phyloP scores from a whole-genome alignment of 2,888 invertebrate genomes.

The Melanophora roralis region DNA sequence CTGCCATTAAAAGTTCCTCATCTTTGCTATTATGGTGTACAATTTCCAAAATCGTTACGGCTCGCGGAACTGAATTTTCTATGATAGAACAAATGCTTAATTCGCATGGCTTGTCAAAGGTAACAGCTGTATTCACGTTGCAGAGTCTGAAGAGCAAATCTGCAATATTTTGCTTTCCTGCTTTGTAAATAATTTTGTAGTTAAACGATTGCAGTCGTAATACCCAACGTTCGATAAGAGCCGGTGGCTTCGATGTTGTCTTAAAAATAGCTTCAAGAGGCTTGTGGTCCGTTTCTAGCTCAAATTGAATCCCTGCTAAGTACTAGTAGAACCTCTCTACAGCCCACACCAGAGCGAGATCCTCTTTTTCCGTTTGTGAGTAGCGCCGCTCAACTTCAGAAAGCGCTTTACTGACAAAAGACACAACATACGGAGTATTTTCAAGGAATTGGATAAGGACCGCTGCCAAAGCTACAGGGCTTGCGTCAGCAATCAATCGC shows the following conservation, averaged over 20 bases:
- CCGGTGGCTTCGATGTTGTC: conserved; percentile 56
- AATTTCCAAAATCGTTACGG: no score
- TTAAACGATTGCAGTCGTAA: conserved; percentile 48
- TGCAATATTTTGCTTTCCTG: conserved; percentile 49
- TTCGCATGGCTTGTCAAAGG: no score
- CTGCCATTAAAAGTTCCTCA: no score
- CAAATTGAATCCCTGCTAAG: conserved; percentile 14
- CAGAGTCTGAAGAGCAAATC: conserved; percentile 41
- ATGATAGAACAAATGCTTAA: no score
- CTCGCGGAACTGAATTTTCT: no score
- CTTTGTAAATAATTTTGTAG: conserved; percentile 30
- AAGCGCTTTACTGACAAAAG: conserved; percentile 49
- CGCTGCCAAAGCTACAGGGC: conserved; percentile 69
- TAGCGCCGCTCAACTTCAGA: conserved; percentile 65
- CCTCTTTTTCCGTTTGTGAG: conserved; percentile 50
- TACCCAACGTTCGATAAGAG: conserved; percentile 49
- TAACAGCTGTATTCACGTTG: background rate
- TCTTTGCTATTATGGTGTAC: no score
- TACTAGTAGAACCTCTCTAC: conserved; percentile 22
- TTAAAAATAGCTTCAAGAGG: conserved; percentile 54
- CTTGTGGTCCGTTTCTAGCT: conserved; percentile 47
- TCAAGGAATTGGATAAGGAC: conserved; percentile 64
- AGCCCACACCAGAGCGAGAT: conserved; percentile 27
- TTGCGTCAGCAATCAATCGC: conserved; percentile 70
- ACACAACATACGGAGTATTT: conserved; percentile 17